These are phyloP conservation scores for Apodemia hepburni DNA, from an alignment of 2,888 invertebrate species.

Conservation along the genomic window DNA sequence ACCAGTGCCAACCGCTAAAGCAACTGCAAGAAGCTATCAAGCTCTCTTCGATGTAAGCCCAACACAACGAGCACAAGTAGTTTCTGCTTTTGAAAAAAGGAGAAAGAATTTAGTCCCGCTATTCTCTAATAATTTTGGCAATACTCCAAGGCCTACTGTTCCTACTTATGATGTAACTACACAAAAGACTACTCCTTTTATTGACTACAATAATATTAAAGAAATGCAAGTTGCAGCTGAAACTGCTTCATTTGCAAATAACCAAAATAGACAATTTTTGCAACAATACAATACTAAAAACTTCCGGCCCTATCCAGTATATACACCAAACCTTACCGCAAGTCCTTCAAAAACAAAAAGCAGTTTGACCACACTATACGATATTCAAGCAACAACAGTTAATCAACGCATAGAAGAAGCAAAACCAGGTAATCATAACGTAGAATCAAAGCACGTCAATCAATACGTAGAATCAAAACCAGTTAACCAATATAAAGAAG, in stretches of 20 bases:
- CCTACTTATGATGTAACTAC: constrained; percentile 59
- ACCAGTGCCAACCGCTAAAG: constrained; percentile 41
- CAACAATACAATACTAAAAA: constrained; percentile 65
- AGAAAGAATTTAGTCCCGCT: constrained; percentile 64
- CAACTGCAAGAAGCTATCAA: constrained; percentile 60
- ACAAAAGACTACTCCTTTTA: constrained; percentile 53
- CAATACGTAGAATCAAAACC: constrained; percentile 9
- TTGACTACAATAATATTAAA: constrained; percentile 63
- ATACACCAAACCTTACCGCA: constrained; percentile 55
- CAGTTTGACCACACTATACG: constrained; percentile 67
- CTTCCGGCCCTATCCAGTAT: constrained; percentile 64
- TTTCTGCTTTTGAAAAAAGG: constrained; percentile 59
- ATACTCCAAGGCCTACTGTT: constrained; percentile 47
- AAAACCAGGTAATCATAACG: constrained; percentile 40
- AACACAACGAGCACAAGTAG: constrained; percentile 56
- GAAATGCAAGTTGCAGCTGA: constrained; percentile 88
- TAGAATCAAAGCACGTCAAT: constrained; percentile 43
- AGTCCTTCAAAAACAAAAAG: constrained; percentile 49
- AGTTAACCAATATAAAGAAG: constrained; percentile 9
- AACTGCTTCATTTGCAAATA: constrained; percentile 86
- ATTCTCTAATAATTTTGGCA: constrained; percentile 60
- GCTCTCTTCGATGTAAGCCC: constrained; percentile 54
- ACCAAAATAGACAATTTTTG: constrained; percentile 65
- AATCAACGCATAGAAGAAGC: constrained; percentile 40
- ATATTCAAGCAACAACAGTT: constrained; percentile 54